Conservation (phyloP, 2,113 vertebrate genomes). For the Rhineura floridana region DNA sequence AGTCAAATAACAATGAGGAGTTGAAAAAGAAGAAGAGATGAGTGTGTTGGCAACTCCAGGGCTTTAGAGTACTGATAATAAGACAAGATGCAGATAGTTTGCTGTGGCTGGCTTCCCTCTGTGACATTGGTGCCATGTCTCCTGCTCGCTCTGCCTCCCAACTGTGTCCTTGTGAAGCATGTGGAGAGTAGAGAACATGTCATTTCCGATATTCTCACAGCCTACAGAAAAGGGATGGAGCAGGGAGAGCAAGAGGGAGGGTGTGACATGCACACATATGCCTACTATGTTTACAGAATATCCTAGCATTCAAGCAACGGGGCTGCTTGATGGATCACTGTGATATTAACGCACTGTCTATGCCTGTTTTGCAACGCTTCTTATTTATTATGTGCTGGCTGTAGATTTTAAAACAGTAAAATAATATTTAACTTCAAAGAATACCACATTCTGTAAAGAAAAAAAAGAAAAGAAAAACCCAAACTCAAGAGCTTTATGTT, state of each 20-base stretch:
- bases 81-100: neutral
- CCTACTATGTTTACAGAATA: neutral
- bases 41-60: neutral
- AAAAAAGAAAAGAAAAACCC: no score
- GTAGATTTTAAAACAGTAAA: neutral
- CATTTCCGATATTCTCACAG: constrained; percentile 11
- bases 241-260: neutral
- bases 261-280: neutral
- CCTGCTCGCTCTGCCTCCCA: neutral
- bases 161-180: constrained; percentile 2
- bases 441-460: neutral
- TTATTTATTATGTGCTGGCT: neutral
- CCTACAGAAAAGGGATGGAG: neutral
- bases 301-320: neutral
- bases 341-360: no score
- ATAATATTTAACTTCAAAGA: neutral
- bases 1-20: neutral
- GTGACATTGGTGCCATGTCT: neutral
- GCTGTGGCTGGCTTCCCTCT: neutral
- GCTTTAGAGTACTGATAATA: neutral
- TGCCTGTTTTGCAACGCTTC: neutral
- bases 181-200: constrained; percentile 12
- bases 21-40: neutral
- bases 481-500: neutral
- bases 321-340: neutral